Conservation (phyloP, 1,140 invertebrate species). For the Hyposmocoma kahamanoa region DNA sequence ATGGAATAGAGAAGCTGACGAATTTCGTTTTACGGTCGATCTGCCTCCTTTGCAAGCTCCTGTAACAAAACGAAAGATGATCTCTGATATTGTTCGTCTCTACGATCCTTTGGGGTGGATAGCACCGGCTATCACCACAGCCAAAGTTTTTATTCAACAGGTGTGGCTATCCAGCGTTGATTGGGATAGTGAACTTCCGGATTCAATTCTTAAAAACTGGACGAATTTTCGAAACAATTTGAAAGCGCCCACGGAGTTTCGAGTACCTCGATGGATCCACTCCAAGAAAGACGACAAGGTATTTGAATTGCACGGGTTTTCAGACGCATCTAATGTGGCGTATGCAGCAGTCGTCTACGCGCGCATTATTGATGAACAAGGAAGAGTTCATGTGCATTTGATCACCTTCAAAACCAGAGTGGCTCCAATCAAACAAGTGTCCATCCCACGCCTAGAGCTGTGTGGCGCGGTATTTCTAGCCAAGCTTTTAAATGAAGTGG, state of each 20-base stretch:
- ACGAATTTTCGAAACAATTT: constrained; percentile 10
- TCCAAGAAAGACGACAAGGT: constrained; percentile 4
- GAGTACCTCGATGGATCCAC: constrained; percentile 14
- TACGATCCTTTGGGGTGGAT: constrained; percentile 45
- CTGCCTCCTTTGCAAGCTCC: constrained; percentile 8
- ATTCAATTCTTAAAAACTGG: constrained; percentile 14
- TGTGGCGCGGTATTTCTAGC: constrained; percentile 34
- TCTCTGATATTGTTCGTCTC: constrained; percentile 39
- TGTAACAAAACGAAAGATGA: constrained; percentile 39
- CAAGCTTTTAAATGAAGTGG: constrained; percentile 18
- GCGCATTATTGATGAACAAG: constrained; percentile 11
- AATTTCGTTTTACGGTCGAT: constrained; percentile 23
- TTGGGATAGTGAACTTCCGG: too few species aligned
- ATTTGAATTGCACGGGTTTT: constrained; percentile 15
- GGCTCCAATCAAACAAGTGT: constrained; percentile 43
- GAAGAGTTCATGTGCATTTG: constrained; percentile 21
- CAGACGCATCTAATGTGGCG: constrained; percentile 16
- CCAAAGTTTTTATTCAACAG: constrained; percentile 55
- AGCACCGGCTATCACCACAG: constrained; percentile 33
- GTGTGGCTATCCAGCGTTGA: constrained; percentile 35
- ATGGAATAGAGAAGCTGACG: constrained; percentile 31
- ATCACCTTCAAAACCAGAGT: constrained; percentile 50
- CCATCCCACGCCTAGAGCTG: constrained; percentile 48
- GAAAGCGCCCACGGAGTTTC: constrained; percentile 7
- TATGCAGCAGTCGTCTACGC: constrained; percentile 32